Evolutionary conservation across 2,113 vertebrate genomes (phyloP).

Genomic region (Ardeotis arabs): DNA sequence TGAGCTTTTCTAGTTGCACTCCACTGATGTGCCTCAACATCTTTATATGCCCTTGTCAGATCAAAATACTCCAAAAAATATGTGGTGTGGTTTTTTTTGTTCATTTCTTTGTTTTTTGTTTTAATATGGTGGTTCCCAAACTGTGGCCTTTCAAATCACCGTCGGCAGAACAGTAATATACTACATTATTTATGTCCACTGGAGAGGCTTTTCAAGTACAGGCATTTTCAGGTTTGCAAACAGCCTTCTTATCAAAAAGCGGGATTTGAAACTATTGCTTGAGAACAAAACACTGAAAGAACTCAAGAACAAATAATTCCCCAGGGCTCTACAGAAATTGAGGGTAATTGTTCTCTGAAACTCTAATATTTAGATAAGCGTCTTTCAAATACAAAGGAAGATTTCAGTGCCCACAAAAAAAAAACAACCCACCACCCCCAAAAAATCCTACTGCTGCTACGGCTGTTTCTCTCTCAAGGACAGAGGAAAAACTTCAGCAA

Average conservation of each 20-base stretch:
- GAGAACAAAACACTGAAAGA: neutral
- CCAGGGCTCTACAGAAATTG: neutral
- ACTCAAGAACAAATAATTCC: neutral
- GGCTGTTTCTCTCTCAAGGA: neutral
- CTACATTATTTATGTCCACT: neutral
- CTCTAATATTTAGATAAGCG: neutral
- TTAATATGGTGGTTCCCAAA: neutral
- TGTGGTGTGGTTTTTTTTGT: too few species aligned
- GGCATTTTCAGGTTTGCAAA: neutral
- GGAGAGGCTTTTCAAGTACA: neutral
- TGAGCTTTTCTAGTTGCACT: neutral
- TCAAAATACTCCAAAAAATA: neutral
- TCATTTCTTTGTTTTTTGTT: too few species aligned
- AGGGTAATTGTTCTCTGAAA: neutral
- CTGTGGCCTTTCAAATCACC: neutral
- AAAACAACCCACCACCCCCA: too few species aligned
- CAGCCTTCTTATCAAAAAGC: neutral
- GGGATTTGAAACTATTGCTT: neutral
- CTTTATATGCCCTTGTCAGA: neutral
- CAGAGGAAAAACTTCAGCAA: neutral
- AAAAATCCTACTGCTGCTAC: neutral
- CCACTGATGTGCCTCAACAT: accelerated
- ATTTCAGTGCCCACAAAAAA: neutral
- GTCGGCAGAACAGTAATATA: neutral
- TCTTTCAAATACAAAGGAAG: neutral